Percentiles rank a stretch among this genome's conserved stretches.
These are phyloP conservation scores for Metallyticus violacea DNA, from an alignment of 2,888 invertebrate species.

Conservation along the genomic window DNA sequence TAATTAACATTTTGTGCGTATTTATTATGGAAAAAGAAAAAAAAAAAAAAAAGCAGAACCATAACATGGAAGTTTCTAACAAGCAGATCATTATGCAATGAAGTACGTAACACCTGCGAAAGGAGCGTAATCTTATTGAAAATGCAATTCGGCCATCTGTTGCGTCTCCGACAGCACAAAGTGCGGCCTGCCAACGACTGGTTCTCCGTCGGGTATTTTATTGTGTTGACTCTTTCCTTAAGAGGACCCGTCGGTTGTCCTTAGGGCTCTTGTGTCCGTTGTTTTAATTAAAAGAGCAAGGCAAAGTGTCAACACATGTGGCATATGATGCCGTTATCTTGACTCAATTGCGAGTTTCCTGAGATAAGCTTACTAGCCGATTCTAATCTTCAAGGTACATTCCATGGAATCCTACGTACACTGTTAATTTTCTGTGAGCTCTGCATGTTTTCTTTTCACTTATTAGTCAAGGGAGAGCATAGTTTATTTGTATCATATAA, in stretches of 20 bases:
- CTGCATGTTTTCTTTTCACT: not conserved
- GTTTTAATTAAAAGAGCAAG: constrained; percentile 13
- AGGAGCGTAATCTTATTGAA: too few species aligned
- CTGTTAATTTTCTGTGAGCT: too few species aligned
- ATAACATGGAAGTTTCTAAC: too few species aligned
- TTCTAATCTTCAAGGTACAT: not conserved
- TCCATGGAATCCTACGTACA: too few species aligned
- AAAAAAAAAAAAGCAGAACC: too few species aligned
- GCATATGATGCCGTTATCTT: not conserved
- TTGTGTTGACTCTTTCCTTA: constrained; percentile 11
- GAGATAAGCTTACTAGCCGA: not conserved
- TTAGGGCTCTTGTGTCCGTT: not conserved
- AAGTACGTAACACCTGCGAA: too few species aligned
- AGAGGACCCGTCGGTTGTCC: not conserved
- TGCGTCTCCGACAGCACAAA: not conserved
- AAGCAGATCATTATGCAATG: too few species aligned
- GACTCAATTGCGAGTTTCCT: not conserved
- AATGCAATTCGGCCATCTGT: not conserved
- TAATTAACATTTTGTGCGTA: too few species aligned
- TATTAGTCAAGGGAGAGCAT: too few species aligned
- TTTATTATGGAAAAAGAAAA: too few species aligned
- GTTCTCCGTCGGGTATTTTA: not conserved
- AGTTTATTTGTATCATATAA: too few species aligned
- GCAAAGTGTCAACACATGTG: constrained; percentile 4
- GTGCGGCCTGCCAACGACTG: not conserved